Conservation (phyloP, 2,888 invertebrate genomes). For the Notodonta dromedarius region DNA sequence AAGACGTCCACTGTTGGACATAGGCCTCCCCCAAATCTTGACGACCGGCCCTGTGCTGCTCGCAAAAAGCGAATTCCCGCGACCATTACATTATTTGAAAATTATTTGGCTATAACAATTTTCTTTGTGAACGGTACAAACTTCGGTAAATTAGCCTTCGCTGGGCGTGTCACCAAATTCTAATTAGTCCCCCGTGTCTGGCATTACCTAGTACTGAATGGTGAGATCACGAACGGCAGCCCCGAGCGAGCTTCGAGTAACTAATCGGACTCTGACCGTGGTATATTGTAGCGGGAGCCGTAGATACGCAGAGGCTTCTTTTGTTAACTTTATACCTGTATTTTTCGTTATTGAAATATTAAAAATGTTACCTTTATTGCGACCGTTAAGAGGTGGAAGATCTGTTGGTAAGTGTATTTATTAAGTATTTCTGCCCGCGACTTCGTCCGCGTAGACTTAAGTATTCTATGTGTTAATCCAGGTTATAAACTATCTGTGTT, state of each 20-base stretch:
- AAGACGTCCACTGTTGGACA: too few relatives aligned
- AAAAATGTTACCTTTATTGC: too few relatives aligned
- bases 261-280: slow-evolving; percentile 23
- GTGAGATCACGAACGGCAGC: slow-evolving; percentile 51
- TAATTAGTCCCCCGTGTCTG: slow-evolving; percentile 80
- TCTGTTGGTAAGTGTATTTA: too few relatives aligned
- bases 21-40: too few relatives aligned
- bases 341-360: neutral
- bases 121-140: slow-evolving; percentile 55
- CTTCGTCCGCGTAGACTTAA: too few relatives aligned
- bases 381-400: too few relatives aligned
- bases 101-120: neutral
- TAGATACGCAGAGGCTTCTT: neutral
- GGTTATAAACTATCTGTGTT: too few relatives aligned
- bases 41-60: too few relatives aligned
- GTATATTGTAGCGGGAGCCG: slow-evolving; percentile 15
- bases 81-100: too few relatives aligned
- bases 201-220: slow-evolving; percentile 71
- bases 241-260: slow-evolving; percentile 8
- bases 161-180: slow-evolving; percentile 78
- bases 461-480: too few relatives aligned
- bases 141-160: slow-evolving; percentile 58
- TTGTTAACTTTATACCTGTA: neutral
- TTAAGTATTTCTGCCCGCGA: too few relatives aligned
- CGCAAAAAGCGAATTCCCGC: too few relatives aligned